Base-by-base conservation (phyloP, 1,140 invertebrate genomes). In the Ceratitis capitata region DNA sequence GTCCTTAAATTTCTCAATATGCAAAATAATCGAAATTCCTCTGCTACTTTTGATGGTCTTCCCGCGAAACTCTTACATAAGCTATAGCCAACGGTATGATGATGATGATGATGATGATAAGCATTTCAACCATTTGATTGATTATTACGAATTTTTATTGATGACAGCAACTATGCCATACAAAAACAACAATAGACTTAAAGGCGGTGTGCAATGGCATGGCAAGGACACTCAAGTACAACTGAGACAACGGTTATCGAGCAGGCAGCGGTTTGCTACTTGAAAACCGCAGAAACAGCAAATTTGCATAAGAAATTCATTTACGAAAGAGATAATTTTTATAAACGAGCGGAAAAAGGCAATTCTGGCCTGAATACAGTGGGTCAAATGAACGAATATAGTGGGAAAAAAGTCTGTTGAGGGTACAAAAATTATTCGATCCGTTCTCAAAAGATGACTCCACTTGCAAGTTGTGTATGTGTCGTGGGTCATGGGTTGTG, bases 281-380 rank as follows among this genome's bases (percentile, higher is more conserved):
- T 7, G 39, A n/a, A 47, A 82, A 35, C 74, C 74, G 42, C 74
- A 26, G 47, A 47, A 16, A 69, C 32, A 39, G 16, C 16, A 35
- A 7, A 82, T 82, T 82, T 82, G 74, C 74, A 82, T 49, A 82
- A 82, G 26, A 10, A 82, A 47, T 47, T 82, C 29, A 82, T 47
- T 83, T 83, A 26, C 49, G 16, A 83, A 56, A 56, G 51, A 29
- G 19, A 56, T 56, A 19, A 29, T 19, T 0, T 83, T 56, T 83
- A n/a, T 53, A 19, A 35, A 53, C n/a, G n/a, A n/a, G 51, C 3
- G 29, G 29, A 26, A 64, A 29, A 39, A 64, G 61, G 29, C 32
- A 16, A 39, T n/a, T n/a, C n/a, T 35, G 29, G 32, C n/a, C n/a
- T 35, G 29, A 53, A 6, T 64, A 64, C 61, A 64, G 32, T 39